A percentile compares a stretch with the other conserved stretches of the same genome.
These are phyloP conservation scores for Pavo muticus DNA, from an alignment of 2,113 vertebrate species.

Conservation along the genomic window DNA sequence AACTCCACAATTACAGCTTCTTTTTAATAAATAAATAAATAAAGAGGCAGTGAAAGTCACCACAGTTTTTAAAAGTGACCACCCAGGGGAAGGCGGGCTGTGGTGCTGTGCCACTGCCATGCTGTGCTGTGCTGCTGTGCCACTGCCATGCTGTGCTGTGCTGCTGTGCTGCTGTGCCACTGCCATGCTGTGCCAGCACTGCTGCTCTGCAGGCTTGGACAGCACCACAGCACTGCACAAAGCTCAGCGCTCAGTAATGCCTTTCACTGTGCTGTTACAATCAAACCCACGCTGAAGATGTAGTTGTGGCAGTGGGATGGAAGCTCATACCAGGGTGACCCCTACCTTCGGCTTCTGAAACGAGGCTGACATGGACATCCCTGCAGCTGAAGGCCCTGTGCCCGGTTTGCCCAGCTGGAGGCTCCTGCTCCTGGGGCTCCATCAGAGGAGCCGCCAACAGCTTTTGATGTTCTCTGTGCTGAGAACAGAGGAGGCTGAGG, in stretches of 20 bases:
- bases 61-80: neutral
- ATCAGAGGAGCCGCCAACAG: neutral
- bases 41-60: neutral
- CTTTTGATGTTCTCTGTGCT: neutral
- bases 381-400: too few species aligned
- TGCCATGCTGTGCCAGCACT: neutral
- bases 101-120: neutral
- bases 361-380: neutral
- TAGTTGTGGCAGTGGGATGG: neutral
- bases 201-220: neutral
- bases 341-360: neutral
- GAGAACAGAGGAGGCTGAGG: neutral
- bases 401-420: neutral
- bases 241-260: rapidly evolving
- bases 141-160: neutral
- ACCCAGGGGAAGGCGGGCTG: neutral
- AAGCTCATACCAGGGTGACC: neutral
- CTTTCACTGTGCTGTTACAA: neutral
- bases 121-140: neutral
- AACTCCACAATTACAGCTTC: slow-evolving; percentile 35
- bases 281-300: neutral
- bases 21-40: neutral
- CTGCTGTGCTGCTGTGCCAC: neutral
- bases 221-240: neutral
- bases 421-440: neutral